phyloP scores from a whole-genome alignment of 2,113 vertebrate genomes.

The Hemiprocne comata region DNA sequence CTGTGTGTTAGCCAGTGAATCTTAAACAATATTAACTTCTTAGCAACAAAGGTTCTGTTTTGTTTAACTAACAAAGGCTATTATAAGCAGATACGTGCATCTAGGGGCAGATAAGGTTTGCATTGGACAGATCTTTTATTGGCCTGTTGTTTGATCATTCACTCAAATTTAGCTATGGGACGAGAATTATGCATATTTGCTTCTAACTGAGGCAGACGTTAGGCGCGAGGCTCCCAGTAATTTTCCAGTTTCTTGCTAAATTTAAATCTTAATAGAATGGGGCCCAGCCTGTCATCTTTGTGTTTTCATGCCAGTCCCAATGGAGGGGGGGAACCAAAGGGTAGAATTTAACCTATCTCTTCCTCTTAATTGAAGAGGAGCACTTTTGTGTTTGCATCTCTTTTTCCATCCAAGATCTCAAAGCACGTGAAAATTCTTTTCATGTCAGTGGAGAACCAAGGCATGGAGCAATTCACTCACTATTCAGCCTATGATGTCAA shows the following conservation, averaged over 20 bases:
- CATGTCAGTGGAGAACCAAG: not conserved
- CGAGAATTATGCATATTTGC: constrained; percentile 27
- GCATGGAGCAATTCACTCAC: not conserved
- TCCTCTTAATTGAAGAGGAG: constrained; percentile 19
- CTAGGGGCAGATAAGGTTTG: constrained; percentile 49
- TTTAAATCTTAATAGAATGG: constrained; percentile 57
- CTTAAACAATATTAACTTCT: constrained; percentile 66
- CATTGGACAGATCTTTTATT: constrained; percentile 34
- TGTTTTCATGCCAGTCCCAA: constrained; percentile 31
- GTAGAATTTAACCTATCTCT: constrained; percentile 35
- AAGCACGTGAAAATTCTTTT: not conserved
- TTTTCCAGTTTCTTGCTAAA: constrained; percentile 56
- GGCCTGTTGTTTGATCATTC: constrained; percentile 39
- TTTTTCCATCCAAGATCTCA: constrained; percentile 1
- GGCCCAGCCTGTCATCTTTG: constrained; percentile 36
- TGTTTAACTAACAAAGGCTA: constrained; percentile 65
- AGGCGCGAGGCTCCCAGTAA: constrained; percentile 11
- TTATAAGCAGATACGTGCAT: constrained; percentile 53
- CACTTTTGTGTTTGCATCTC: constrained; percentile 29
- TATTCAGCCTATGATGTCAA: not conserved
- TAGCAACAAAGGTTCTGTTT: constrained; percentile 67
- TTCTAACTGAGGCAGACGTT: constrained; percentile 11
- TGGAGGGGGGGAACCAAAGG: constrained; percentile 5
- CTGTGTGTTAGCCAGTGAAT: constrained; percentile 25
- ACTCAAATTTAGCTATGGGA: constrained; percentile 39